phyloP scores from a whole-genome alignment of 2,888 invertebrate species.

The Hirtodrosophila cameraria region DNA sequence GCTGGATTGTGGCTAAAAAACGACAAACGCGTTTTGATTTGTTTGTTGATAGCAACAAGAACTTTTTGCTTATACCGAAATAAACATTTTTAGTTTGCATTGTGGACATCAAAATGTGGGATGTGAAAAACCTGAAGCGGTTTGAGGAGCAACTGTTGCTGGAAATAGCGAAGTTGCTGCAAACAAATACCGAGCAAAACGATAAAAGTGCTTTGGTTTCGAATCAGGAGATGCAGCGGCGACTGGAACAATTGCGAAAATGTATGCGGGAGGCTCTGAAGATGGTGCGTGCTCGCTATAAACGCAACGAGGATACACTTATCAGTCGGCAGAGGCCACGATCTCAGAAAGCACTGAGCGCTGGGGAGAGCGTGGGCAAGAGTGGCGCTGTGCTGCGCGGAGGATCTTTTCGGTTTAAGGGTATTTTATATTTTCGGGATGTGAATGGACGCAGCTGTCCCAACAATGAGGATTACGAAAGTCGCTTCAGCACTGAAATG shows the following conservation, averaged over 20 bases:
- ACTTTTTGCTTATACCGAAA: neutral
- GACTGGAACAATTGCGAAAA: conserved; percentile 60
- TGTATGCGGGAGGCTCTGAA: conserved; percentile 59
- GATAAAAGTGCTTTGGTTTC: conserved; percentile 67
- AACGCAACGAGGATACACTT: conserved; percentile 64
- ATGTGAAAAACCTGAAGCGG: conserved; percentile 16
- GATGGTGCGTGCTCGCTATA: conserved; percentile 62
- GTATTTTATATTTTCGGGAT: conserved; percentile 88
- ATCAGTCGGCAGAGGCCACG: conserved; percentile 35
- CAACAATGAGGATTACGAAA: conserved; percentile 87
- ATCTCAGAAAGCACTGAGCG: neutral
- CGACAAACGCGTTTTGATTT: conserved; percentile 1
- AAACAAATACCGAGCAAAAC: conserved; percentile 20
- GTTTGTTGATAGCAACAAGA: neutral
- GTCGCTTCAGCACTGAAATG: conserved; percentile 82
- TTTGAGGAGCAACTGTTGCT: conserved; percentile 38
- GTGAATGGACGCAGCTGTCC: conserved; percentile 85
- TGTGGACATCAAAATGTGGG: conserved; percentile 18
- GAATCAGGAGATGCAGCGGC: conserved; percentile 74
- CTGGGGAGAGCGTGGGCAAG: conserved; percentile 25
- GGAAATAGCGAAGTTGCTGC: conserved; percentile 51
- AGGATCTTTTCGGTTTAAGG: conserved; percentile 84
- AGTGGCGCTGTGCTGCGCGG: conserved; percentile 85
- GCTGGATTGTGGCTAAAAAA: conserved; percentile 6
- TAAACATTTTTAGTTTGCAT: neutral